Evolutionary conservation across 1,140 invertebrate species (phyloP).

Genomic region (Trissolcus basalis): DNA sequence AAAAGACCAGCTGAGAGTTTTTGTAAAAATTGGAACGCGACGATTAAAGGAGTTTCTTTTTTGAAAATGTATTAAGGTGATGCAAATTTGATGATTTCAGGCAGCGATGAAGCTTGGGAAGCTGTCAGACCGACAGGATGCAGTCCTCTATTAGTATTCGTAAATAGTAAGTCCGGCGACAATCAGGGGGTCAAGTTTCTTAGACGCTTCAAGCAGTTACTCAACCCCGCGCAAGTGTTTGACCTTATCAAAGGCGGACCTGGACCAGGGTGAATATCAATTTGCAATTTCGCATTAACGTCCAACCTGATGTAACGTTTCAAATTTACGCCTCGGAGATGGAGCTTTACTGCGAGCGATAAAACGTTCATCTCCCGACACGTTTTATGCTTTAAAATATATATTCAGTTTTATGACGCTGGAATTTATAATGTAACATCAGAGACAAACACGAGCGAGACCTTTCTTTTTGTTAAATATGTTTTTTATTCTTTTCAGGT

Average conservation of each 20-base stretch:
- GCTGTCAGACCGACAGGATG: conserved; percentile 86
- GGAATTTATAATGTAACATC: too few relatives aligned
- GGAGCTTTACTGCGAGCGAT: conserved; percentile 12
- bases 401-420: neutral
- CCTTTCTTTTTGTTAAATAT: neutral
- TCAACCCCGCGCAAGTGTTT: conserved; percentile 98
- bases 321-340: too few relatives aligned
- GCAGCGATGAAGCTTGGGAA: conserved; percentile 92
- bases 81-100: too few relatives aligned
- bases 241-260: conserved; percentile 95
- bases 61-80: too few relatives aligned
- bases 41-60: too few relatives aligned
- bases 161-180: conserved; percentile 98
- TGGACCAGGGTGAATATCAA: conserved; percentile 82
- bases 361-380: conserved; percentile 11
- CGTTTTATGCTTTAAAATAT: neutral
- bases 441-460: too few relatives aligned
- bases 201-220: conserved; percentile 93
- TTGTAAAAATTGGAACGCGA: too few relatives aligned
- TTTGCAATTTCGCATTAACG: neutral
- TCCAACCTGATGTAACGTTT: neutral
- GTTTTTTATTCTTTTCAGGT: conserved; percentile 68
- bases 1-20: too few relatives aligned
- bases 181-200: conserved; percentile 98
- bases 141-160: conserved; percentile 94